phyloP scores from a whole-genome alignment of 1,140 invertebrate species.

The Drosophila jambulina region DNA sequence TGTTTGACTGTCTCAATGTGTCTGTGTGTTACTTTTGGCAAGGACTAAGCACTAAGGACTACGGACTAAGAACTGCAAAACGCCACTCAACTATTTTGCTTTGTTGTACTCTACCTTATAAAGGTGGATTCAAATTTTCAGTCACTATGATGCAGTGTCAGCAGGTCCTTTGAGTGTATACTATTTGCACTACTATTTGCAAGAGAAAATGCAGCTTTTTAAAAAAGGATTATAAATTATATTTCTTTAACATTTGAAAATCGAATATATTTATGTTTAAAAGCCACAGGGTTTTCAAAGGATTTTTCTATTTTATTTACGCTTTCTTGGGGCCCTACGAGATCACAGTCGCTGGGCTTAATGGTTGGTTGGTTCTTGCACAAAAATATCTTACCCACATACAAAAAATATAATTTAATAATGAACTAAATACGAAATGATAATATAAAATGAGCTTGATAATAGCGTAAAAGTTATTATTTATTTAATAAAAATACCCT shows the following conservation, averaged over 20 bases:
- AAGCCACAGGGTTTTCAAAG: neutral
- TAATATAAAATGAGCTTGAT: too few species aligned
- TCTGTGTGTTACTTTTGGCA: conserved; percentile 52
- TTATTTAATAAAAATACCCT: neutral
- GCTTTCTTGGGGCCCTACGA: neutral
- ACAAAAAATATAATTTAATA: too few species aligned
- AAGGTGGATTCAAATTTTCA: neutral
- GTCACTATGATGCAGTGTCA: neutral
- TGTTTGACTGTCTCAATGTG: conserved; percentile 42
- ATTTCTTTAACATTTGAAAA: neutral
- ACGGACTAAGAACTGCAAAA: conserved; percentile 42
- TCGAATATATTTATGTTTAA: neutral
- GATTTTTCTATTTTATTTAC: neutral
- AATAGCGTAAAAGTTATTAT: too few species aligned
- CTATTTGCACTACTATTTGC: neutral
- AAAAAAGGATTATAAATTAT: neutral
- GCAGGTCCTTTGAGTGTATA: neutral
- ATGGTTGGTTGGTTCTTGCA: too few species aligned
- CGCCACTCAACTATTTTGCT: conserved; percentile 64
- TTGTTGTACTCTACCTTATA: conserved; percentile 44
- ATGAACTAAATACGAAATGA: too few species aligned
- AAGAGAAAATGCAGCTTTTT: neutral
- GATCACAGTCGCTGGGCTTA: too few species aligned
- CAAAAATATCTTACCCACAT: too few species aligned
- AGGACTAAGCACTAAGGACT: conserved; percentile 43